A percentile compares a stretch with the other conserved stretches of the same genome.
phyloP scores from a whole-genome alignment of 2,113 vertebrate genomes.

The Trematocara variabile region DNA sequence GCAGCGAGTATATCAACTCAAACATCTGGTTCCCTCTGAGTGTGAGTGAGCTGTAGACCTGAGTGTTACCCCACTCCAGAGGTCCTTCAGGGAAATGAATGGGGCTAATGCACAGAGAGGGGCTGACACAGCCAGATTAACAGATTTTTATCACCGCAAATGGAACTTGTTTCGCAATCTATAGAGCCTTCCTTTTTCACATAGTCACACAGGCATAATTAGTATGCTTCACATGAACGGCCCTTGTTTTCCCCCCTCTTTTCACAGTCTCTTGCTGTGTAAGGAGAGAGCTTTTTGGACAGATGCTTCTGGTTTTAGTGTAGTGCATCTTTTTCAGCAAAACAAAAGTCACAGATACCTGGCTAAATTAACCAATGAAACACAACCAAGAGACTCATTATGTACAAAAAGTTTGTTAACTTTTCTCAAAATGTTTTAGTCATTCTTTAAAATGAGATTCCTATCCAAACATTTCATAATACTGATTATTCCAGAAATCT shows the following conservation, averaged over 20 bases:
- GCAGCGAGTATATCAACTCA: slow-evolving; percentile 11
- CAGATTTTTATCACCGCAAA: slow-evolving; percentile 55
- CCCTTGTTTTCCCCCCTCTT: not conserved
- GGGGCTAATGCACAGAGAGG: slow-evolving; percentile 18
- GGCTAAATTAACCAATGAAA: not conserved
- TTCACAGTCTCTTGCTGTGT: not conserved
- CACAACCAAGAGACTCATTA: not conserved
- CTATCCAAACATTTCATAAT: not conserved
- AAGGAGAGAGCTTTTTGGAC: not conserved
- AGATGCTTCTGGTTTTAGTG: not conserved
- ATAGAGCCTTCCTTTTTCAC: slow-evolving; percentile 14
- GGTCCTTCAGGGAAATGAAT: slow-evolving; percentile 53
- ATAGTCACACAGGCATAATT: slow-evolving; percentile 17
- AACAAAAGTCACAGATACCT: not conserved
- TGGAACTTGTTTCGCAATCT: slow-evolving; percentile 45
- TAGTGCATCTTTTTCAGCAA: not conserved
- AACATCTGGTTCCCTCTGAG: slow-evolving; percentile 44
- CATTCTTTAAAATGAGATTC: not conserved
- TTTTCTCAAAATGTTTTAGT: not conserved
- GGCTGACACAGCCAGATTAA: slow-evolving; percentile 42
- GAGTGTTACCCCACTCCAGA: slow-evolving; percentile 36
- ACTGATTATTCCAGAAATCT: not conserved
- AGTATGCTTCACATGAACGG: slow-evolving; percentile 12
- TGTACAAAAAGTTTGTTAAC: not conserved
- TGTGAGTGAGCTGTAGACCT: slow-evolving; percentile 9